These are phyloP conservation scores for Origma solitaria DNA, from an alignment of 2,113 vertebrate species.

Conservation along the genomic window DNA sequence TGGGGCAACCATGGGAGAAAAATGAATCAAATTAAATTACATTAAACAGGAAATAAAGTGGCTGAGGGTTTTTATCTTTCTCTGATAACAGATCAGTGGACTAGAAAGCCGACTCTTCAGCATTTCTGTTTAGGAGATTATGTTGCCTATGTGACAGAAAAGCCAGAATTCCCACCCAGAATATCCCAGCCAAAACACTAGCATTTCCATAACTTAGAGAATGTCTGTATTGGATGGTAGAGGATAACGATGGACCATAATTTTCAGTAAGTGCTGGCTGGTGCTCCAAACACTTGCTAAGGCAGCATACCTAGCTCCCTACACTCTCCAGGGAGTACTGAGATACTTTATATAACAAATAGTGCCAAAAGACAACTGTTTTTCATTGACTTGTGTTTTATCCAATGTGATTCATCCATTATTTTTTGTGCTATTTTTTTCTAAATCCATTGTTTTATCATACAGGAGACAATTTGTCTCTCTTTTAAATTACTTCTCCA, in stretches of 20 bases:
- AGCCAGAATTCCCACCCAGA: background rate
- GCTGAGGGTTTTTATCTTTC: background rate
- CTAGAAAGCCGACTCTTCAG: background rate
- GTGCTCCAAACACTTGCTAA: background rate
- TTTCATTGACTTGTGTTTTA: background rate
- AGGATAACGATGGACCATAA: background rate
- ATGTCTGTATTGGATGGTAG: background rate
- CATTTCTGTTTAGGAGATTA: background rate
- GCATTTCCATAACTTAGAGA: background rate
- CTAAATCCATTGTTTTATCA: background rate
- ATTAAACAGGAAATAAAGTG: background rate
- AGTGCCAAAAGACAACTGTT: background rate
- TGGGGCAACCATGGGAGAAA: background rate
- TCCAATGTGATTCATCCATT: no score
- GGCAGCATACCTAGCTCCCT: background rate
- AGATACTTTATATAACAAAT: background rate
- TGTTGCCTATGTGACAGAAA: background rate
- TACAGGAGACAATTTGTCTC: background rate
- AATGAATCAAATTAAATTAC: background rate
- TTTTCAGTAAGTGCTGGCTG: background rate
- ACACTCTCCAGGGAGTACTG: background rate
- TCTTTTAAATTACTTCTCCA: background rate
- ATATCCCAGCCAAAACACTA: fast-evolving
- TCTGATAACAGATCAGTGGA: background rate
- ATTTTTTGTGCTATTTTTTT: background rate